Evolutionary conservation across 1,140 invertebrate genomes (phyloP).

Genomic region (Lysiphlebus fabarum): DNA sequence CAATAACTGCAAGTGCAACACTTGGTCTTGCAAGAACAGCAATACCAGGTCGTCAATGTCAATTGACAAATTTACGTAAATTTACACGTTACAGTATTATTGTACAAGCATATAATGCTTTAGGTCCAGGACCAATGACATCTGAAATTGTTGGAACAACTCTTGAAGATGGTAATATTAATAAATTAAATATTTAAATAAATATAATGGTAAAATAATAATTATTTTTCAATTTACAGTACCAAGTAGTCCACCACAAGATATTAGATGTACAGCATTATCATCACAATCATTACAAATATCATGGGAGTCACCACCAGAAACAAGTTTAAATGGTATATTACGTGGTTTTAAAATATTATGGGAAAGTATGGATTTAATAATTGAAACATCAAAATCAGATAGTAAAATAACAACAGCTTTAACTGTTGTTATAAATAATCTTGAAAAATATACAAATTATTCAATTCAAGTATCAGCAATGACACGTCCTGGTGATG

Average conservation of each 20-base stretch:
- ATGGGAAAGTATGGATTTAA: constrained; percentile 57
- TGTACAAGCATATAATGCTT: constrained; percentile 89
- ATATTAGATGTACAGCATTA: constrained; percentile 71
- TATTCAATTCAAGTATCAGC: constrained; percentile 79
- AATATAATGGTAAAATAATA: constrained; percentile 21
- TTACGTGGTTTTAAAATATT: constrained; percentile 86
- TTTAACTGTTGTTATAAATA: constrained; percentile 64
- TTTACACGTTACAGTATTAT: constrained; percentile 86
- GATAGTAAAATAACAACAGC: constrained; percentile 67
- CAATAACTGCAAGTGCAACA: constrained; percentile 49
- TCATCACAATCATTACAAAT: constrained; percentile 81
- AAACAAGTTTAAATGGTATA: constrained; percentile 79
- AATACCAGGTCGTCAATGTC: constrained; percentile 49
- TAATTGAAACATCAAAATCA: constrained; percentile 45
- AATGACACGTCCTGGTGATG: constrained; percentile 85
- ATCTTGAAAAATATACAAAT: constrained; percentile 82
- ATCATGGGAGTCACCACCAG: constrained; percentile 80
- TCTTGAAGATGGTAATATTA: constrained; percentile 74
- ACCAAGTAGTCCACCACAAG: constrained; percentile 75
- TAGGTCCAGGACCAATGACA: constrained; percentile 84
- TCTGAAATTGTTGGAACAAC: constrained; percentile 78
- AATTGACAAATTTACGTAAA: constrained; percentile 65
- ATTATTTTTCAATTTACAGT: constrained; percentile 57
- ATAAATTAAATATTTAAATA: constrained; percentile 11
- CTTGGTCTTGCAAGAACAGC: constrained; percentile 49